phyloP scores from a whole-genome alignment of 2,113 vertebrate species.

The Sturnus vulgaris region DNA sequence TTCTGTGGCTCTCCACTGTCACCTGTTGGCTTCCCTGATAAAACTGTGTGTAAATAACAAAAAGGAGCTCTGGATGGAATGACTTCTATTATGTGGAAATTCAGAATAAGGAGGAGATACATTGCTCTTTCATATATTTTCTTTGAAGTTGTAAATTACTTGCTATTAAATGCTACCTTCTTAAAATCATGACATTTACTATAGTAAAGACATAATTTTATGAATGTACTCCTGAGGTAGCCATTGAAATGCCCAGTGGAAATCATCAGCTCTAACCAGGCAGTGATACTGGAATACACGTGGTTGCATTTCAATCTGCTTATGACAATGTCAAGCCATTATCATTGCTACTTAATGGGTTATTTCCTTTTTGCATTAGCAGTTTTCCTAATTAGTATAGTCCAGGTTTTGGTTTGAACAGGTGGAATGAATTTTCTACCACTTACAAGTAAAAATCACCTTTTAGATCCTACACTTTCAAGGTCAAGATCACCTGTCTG shows the following conservation, averaged over 20 bases:
- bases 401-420: background rate
- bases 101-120: background rate
- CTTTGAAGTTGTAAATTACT: background rate
- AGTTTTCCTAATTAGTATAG: background rate
- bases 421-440: background rate
- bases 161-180: background rate
- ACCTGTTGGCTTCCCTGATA: background rate
- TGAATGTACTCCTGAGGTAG: background rate
- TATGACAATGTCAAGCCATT: background rate
- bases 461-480: background rate
- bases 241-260: background rate
- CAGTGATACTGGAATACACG: background rate
- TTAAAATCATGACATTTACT: background rate
- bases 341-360: background rate
- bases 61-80: background rate
- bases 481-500: background rate
- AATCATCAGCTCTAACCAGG: background rate
- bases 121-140: background rate
- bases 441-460: background rate
- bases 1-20: background rate
- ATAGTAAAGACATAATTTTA: background rate
- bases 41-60: background rate
- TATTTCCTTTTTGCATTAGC: constrained; percentile 8
- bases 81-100: background rate
- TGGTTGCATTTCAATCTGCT: background rate